phyloP scores from a whole-genome alignment of 30 jellyfish, hydroid and myxozoan species.

The Aurelia aurita region DNA sequence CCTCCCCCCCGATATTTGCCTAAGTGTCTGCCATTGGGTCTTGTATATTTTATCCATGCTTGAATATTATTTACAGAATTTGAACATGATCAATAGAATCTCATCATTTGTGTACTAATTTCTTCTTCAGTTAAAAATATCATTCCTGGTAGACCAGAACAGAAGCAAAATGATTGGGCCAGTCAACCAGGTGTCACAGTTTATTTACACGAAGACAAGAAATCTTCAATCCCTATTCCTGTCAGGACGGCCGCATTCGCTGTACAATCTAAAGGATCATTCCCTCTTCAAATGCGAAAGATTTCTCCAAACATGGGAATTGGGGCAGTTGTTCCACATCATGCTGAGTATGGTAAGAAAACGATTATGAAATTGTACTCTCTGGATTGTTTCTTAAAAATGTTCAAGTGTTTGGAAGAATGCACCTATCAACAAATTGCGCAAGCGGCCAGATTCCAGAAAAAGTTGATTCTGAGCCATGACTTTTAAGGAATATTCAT shows the following conservation, averaged over 20 bases:
- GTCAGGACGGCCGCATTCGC: slow-evolving; percentile 54
- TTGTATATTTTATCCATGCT: no score
- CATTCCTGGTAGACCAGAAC: slow-evolving; percentile 73
- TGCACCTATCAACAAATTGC: no score
- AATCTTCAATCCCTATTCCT: slow-evolving; percentile 74
- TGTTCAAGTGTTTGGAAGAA: no score
- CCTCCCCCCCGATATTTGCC: no score
- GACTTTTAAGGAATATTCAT: no score
- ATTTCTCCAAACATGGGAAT: slow-evolving; percentile 85
- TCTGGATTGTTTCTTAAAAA: not conserved
- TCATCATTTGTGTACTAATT: not conserved
- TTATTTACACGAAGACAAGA: slow-evolving; percentile 67
- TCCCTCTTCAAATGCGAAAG: slow-evolving; percentile 86
- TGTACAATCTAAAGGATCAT: slow-evolving; percentile 62
- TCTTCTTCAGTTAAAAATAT: slow-evolving; percentile 35
- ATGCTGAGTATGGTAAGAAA: slow-evolving; percentile 86
- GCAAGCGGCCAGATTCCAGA: no score
- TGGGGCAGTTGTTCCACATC: slow-evolving; percentile 92
- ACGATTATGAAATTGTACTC: not conserved
- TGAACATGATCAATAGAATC: no score
- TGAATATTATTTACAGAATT: no score
- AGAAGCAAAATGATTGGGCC: slow-evolving; percentile 67
- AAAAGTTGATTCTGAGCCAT: no score
- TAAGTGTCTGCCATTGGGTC: no score
- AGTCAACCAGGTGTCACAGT: slow-evolving; percentile 66